phyloP scores from a whole-genome alignment of 2,113 vertebrate genomes.

The Malurus elegans region DNA sequence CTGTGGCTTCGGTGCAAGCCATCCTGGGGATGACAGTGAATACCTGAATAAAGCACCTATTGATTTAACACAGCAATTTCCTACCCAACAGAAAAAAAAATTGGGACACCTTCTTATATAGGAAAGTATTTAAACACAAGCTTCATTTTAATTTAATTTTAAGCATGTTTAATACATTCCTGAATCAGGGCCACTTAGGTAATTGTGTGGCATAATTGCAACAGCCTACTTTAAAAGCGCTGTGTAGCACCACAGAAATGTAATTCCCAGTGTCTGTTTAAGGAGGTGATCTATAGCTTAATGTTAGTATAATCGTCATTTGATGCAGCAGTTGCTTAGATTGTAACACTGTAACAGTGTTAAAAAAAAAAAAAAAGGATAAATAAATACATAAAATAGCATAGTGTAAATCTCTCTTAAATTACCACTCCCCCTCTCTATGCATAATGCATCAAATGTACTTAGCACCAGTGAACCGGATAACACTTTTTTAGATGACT shows the following conservation, averaged over 20 bases:
- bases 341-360: slow-evolving; percentile 8
- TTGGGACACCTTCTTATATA: not conserved
- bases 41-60: not conserved
- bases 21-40: not conserved
- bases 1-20: not conserved
- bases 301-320: slow-evolving; percentile 57
- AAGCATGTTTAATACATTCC: slow-evolving; percentile 17
- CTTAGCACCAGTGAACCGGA: slow-evolving; percentile 49
- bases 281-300: slow-evolving; percentile 46
- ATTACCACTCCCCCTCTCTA: slow-evolving; percentile 22
- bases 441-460: slow-evolving; percentile 50
- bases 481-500: slow-evolving; percentile 55
- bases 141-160: slow-evolving; percentile 48
- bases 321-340: slow-evolving; percentile 30
- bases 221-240: slow-evolving; percentile 20
- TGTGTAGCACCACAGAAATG: slow-evolving; percentile 10
- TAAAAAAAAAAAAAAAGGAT: slow-evolving; percentile 16
- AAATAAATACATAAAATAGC: slow-evolving; percentile 68
- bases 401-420: slow-evolving; percentile 66
- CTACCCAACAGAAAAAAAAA: not conserved
- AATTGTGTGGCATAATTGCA: slow-evolving; percentile 44
- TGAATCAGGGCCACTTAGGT: slow-evolving; percentile 41
- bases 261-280: slow-evolving; percentile 45
- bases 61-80: slow-evolving; percentile 3
- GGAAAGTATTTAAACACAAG: slow-evolving; percentile 7